Conservation (phyloP, 2,797 vertebrate species). For the Acrossocheilus wenchowensis region DNA sequence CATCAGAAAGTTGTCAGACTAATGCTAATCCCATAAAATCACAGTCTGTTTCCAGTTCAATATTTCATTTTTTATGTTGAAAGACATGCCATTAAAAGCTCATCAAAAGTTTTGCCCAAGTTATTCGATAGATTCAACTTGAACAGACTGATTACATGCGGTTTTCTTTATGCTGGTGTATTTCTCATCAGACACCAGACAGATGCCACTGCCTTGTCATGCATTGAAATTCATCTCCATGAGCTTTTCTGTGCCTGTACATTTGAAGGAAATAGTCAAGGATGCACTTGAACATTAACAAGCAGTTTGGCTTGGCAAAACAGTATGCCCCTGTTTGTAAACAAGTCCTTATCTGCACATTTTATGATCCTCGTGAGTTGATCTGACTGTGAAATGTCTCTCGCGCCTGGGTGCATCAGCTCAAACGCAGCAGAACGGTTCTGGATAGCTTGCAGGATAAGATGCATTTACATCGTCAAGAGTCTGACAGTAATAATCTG, state of each 20-base stretch:
- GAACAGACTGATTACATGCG: conserved; percentile 6
- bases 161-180: conserved; percentile 22
- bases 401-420: neutral
- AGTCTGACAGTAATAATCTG: conserved; percentile 33
- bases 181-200: conserved; percentile 13
- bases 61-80: neutral
- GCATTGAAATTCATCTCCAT: conserved; percentile 17
- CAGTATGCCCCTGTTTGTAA: conserved; percentile 21
- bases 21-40: neutral
- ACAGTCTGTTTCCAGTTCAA: conserved; percentile 14
- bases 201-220: conserved; percentile 1
- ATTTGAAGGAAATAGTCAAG: neutral
- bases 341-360: conserved; percentile 16
- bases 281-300: conserved; percentile 45
- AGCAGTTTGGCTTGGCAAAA: conserved; percentile 27
- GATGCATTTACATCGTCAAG: conserved; percentile 19
- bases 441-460: neutral
- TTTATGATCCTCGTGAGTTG: conserved; percentile 6
- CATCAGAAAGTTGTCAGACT: neutral
- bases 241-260: neutral
- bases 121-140: neutral
- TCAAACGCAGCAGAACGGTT: neutral
- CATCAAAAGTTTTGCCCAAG: conserved; percentile 6
- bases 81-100: conserved; percentile 31
- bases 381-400: neutral